phyloP scores from a whole-genome alignment of 2,797 vertebrate genomes.

The Bradypodion pumilum region DNA sequence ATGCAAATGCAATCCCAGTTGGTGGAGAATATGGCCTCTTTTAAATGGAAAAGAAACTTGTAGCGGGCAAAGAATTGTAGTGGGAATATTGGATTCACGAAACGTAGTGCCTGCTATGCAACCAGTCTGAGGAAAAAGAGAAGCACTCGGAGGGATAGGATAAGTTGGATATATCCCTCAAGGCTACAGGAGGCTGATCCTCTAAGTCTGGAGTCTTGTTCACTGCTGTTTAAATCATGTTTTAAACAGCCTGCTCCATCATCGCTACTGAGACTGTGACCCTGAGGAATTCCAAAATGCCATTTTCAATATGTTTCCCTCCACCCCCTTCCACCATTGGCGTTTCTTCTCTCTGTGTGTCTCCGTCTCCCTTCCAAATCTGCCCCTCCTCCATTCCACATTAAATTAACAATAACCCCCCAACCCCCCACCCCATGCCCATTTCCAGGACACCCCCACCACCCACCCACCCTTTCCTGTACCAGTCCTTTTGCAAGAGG shows the following conservation, averaged over 20 bases:
- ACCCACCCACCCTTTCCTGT: conserved; percentile 48
- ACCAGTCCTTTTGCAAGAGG: conserved; percentile 66
- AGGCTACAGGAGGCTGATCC: conserved; percentile 63
- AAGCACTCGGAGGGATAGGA: conserved; percentile 45
- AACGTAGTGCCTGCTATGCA: conserved; percentile 53
- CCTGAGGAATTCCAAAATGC: conserved; percentile 70
- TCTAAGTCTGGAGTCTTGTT: conserved; percentile 59
- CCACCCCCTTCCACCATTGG: background rate
- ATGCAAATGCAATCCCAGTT: background rate
- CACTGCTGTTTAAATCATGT: conserved; percentile 70
- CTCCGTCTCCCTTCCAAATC: background rate
- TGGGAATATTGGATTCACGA: conserved; percentile 39
- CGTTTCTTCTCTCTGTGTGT: background rate
- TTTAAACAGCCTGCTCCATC: conserved; percentile 73
- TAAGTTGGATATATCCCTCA: conserved; percentile 64
- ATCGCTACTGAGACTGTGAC: conserved; percentile 68
- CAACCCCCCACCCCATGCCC: conserved; percentile 59
- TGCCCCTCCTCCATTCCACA: conserved; percentile 39
- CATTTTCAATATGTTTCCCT: conserved; percentile 63
- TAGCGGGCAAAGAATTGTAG: conserved; percentile 8
- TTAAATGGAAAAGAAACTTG: conserved; percentile 27
- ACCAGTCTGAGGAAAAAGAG: conserved; percentile 42
- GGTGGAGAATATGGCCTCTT: background rate
- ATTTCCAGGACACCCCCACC: conserved; percentile 43
- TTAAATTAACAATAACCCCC: conserved; percentile 51